Evolutionary conservation across 1,140 invertebrate genomes (phyloP), one percentile per base, ranked within the genome.

Genomic region (Procambarus clarkii): DNA sequence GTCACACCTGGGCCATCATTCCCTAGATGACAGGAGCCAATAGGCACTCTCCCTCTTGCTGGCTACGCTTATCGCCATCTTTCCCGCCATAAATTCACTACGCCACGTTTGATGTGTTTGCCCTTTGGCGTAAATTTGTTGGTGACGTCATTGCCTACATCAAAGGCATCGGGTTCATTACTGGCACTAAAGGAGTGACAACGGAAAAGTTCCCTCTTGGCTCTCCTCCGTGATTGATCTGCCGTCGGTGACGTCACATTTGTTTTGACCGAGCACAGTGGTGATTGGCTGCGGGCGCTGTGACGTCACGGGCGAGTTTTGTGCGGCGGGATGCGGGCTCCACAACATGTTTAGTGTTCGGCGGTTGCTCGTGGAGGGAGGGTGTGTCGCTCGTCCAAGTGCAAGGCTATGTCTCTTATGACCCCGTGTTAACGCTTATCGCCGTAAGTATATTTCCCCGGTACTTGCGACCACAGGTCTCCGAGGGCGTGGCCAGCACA

Each of bases 221-320:
- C 80, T 60, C 50, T 18, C 13, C 34, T 21, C 58, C 34, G 8
- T 69, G 81, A 83, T 83, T 83, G 81, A 83, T 83, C 81, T 83
- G 81, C 58, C 64, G 58, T 83, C 60, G 58, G 69, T 83, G 81
- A 83, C 81, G 81, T 83, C 81, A 83, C 58, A 69, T 64, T 83
- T 83, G 81, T 83, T 83, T 83, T 83, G 81, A 83, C 64, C 34
- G 81, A 69, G 81, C 58, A 34, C 34, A 9, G 45, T 3, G 5
- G 5, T 18, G 5, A 79, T 79, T 79, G 45, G 77, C 7, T 24
- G 77, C 2, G 5, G 76, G 15, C 7, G 45, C 3, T 5, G 48
- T 79, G 77, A 79, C 50, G 50, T 54, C 50, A 54, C 2, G 50
- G 50, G 50, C 50, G 50, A 54, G 2, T 11, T 54, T 5, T 74